Conservation (phyloP, 1,140 invertebrate species). For the Theocolax elegans region DNA sequence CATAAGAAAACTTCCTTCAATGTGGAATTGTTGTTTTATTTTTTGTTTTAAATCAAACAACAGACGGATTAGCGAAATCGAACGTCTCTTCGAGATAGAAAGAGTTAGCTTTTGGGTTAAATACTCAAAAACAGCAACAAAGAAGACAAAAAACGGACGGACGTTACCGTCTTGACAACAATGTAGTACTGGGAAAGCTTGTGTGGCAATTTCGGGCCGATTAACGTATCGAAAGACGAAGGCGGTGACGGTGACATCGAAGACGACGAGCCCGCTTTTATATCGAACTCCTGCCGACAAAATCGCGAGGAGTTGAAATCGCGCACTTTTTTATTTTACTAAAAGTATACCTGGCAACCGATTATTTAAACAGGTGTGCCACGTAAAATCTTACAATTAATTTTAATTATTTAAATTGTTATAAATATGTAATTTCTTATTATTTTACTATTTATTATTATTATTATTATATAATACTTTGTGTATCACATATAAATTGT, state of each 20-base stretch:
- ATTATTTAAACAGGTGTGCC: no score
- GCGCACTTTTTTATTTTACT: no score
- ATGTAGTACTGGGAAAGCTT: conserved; percentile 68
- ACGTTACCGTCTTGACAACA: conserved; percentile 68
- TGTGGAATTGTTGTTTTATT: no score
- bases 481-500: no score
- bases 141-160: conserved; percentile 46
- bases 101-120: conserved; percentile 41
- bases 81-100: conserved; percentile 40
- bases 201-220: conserved; percentile 65
- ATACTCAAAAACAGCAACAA: conserved; percentile 45
- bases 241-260: conserved; percentile 51
- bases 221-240: conserved; percentile 61
- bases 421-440: no score
- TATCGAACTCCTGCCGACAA: conserved; percentile 64
- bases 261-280: conserved; percentile 50
- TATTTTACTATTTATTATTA: no score
- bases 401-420: no score
- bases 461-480: no score
- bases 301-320: conserved; percentile 29
- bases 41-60: conserved; percentile 35
- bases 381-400: no score
- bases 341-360: no score
- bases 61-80: conserved; percentile 19
- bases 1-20: conserved; percentile 13